Conservation (phyloP, 2,888 invertebrate genomes). For the Lepetodrilus schrolli region DNA sequence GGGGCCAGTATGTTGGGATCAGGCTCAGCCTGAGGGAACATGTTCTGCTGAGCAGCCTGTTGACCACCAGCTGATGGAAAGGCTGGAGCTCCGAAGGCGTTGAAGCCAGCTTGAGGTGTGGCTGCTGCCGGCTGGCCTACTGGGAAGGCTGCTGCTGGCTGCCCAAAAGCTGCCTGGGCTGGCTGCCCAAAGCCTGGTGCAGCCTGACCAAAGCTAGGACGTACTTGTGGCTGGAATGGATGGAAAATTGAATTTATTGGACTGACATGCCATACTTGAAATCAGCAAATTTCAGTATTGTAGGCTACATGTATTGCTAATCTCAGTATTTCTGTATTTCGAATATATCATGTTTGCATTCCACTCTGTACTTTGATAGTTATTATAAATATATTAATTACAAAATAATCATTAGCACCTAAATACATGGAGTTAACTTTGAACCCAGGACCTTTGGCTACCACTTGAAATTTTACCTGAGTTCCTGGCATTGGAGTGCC, state of each 20-base stretch:
- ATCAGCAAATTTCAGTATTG: no score
- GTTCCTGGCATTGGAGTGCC: neutral
- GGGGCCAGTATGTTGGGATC: slow-evolving; percentile 36
- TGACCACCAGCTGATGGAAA: slow-evolving; percentile 35
- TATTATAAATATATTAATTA: no score
- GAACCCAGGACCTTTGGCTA: no score
- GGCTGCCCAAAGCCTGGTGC: slow-evolving; percentile 7
- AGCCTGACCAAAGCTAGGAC: slow-evolving; percentile 1
- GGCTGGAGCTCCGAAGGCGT: slow-evolving; percentile 22
- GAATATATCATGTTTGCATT: no score
- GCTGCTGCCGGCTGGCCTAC: slow-evolving; percentile 34
- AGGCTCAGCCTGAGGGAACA: slow-evolving; percentile 4
- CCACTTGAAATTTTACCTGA: neutral
- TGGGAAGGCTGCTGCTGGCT: slow-evolving; percentile 34
- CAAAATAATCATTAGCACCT: no score
- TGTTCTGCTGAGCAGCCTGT: neutral
- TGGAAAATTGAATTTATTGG: no score
- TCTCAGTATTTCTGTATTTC: no score
- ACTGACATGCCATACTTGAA: no score
- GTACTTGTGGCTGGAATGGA: slow-evolving; percentile 43
- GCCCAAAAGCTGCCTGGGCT: slow-evolving; percentile 32
- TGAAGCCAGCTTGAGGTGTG: slow-evolving; percentile 17
- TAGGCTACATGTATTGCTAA: no score
- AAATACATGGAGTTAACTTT: no score
- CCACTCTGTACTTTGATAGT: no score